Percentiles rank a stretch among this genome's conserved stretches.
phyloP scores from a whole-genome alignment of 2,797 vertebrate genomes.

The Varecia variegata region DNA sequence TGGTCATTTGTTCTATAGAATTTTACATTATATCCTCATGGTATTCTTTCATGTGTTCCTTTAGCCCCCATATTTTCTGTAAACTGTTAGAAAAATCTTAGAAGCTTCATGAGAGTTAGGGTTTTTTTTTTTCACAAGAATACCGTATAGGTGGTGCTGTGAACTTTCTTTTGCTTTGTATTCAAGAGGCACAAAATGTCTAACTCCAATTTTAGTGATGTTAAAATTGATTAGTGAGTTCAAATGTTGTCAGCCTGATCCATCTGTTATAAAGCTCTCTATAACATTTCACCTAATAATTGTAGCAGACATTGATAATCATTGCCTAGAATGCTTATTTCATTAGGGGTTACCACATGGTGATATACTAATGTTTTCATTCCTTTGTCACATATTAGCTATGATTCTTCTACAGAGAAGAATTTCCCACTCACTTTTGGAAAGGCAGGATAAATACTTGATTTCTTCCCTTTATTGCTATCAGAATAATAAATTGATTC shows the following conservation, averaged over 20 bases:
- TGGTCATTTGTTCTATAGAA: background rate
- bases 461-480: background rate
- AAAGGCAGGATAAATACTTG: background rate
- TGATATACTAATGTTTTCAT: background rate
- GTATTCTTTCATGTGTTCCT: background rate
- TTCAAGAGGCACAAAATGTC: background rate
- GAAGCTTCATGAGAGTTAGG: background rate
- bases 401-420: background rate
- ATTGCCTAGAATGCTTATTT: background rate
- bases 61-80: background rate
- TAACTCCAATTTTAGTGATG: background rate
- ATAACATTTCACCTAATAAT: background rate
- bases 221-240: background rate
- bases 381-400: background rate
- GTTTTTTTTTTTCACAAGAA: background rate
- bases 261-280: background rate
- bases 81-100: background rate
- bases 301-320: background rate
- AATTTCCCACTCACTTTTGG: background rate
- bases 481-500: background rate
- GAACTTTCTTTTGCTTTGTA: background rate
- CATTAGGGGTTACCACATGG: background rate
- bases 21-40: background rate
- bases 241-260: background rate
- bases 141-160: background rate